phyloP scores from a whole-genome alignment of 2,113 vertebrate species.

The Amphilophus citrinellus region DNA sequence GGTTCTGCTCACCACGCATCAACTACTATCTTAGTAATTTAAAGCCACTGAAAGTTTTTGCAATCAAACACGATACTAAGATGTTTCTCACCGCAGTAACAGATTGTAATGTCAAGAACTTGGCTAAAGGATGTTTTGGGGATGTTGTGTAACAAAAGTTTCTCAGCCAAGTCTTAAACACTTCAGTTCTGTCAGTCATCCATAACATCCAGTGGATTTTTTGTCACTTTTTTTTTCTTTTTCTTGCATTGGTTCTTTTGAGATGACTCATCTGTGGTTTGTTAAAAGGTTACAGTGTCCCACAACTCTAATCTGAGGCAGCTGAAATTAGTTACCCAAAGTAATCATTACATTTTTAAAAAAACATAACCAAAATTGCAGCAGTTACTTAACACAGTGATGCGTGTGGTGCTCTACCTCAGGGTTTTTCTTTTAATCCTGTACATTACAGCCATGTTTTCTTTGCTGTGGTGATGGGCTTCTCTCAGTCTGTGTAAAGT shows the following conservation, averaged over 20 bases:
- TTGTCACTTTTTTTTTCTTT: not conserved
- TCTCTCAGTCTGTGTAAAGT: not conserved
- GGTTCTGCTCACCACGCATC: not conserved
- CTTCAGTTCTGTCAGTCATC: not conserved
- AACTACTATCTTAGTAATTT: not conserved
- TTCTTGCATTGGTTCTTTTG: not conserved
- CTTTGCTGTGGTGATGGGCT: not conserved
- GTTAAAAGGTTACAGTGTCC: not conserved
- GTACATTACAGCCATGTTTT: not conserved
- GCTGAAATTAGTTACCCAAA: not conserved
- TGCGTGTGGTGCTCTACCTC: not conserved
- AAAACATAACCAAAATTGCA: not conserved
- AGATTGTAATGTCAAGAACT: not conserved
- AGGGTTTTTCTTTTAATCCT: not conserved
- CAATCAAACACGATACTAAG: not conserved
- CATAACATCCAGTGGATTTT: not conserved
- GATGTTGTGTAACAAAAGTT: not conserved
- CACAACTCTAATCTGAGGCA: not conserved
- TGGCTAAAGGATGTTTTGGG: not conserved
- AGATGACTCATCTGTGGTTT: conserved; percentile 16
- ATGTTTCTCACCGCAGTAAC: not conserved
- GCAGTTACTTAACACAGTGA: not conserved
- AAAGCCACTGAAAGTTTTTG: not conserved
- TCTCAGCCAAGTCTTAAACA: not conserved
- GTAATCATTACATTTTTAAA: not conserved